Conservation (phyloP, 2,797 vertebrate species). For the Echiichthys vipera region DNA sequence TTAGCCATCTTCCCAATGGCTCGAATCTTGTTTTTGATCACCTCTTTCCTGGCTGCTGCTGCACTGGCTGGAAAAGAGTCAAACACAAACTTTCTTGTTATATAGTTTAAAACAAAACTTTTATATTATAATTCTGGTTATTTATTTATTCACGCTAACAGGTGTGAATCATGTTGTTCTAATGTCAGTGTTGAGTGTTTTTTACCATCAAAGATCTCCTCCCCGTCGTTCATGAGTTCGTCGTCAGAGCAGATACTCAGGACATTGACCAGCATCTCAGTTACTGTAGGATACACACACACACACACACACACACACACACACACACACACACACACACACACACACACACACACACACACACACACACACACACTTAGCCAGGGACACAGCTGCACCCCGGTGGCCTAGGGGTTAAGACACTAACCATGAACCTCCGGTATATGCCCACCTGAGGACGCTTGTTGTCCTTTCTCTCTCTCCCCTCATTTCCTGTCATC, state of each 20-base stretch:
- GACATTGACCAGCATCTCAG: conserved; percentile 98
- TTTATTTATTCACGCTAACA: not conserved
- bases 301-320: conserved; percentile 18
- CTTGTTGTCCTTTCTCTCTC: not conserved
- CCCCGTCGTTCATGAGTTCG: conserved; percentile 94
- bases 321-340: too few species aligned
- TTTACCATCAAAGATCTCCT: conserved; percentile 95
- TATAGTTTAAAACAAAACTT: not conserved
- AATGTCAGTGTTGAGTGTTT: not conserved
- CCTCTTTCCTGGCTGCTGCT: conserved; percentile 88
- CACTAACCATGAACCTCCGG: not conserved
- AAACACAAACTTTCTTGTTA: not conserved
- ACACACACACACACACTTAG: conserved; percentile 10
- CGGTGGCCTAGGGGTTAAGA: not conserved
- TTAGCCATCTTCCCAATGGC: conserved; percentile 90
- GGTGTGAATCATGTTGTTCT: not conserved
- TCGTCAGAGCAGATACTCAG: conserved; percentile 99
- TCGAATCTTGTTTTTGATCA: conserved; percentile 89
- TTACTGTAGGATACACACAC: conserved; percentile 84
- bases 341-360: conserved; percentile 18
- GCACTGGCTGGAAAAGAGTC: conserved; percentile 78
- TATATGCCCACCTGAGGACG: not conserved
- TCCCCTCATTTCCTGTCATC: conserved; percentile 13
- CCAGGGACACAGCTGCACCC: not conserved
- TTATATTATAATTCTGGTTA: not conserved